These are phyloP conservation scores for Leguminivora glycinivorella DNA, from an alignment of 1,140 invertebrate species.

Conservation along the genomic window DNA sequence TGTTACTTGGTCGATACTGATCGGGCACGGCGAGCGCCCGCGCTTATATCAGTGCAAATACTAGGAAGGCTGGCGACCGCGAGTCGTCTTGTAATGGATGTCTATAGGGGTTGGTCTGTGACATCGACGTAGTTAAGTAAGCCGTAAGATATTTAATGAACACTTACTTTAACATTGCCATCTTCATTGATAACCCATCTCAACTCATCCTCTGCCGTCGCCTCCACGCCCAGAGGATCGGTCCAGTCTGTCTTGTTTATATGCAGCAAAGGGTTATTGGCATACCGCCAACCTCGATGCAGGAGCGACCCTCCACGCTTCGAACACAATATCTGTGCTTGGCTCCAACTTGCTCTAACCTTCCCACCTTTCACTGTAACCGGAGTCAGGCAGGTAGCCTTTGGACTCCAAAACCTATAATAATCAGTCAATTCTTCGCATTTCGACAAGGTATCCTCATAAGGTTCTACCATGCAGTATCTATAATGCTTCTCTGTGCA, in stretches of 20 bases:
- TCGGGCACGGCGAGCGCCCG: too few species aligned
- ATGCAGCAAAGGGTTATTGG: constrained; percentile 58
- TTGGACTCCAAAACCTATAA: constrained; percentile 59
- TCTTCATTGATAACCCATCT: constrained; percentile 46
- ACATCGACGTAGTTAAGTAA: too few species aligned
- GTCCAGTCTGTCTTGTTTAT: constrained; percentile 38
- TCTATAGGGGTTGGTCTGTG: too few species aligned
- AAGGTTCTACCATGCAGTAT: constrained; percentile 67
- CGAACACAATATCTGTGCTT: constrained; percentile 59
- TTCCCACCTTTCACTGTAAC: constrained; percentile 48
- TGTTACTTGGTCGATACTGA: too few species aligned
- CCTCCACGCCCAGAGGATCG: constrained; percentile 63
- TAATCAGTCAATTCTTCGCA: constrained; percentile 49
- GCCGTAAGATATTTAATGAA: constrained; percentile 23
- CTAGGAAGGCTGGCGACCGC: too few species aligned
- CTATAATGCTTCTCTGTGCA: constrained; percentile 64
- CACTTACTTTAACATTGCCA: constrained; percentile 51
- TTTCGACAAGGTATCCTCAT: constrained; percentile 43
- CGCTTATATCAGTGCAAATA: too few species aligned
- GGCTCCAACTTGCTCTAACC: constrained; percentile 66
- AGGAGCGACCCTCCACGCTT: constrained; percentile 58
- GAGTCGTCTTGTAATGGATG: too few species aligned
- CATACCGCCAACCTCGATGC: constrained; percentile 67
- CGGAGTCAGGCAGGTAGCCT: constrained; percentile 54
- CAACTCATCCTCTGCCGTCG: constrained; percentile 44